phyloP scores from a whole-genome alignment of 2,888 invertebrate genomes.

The Hybos culiciformis region DNA sequence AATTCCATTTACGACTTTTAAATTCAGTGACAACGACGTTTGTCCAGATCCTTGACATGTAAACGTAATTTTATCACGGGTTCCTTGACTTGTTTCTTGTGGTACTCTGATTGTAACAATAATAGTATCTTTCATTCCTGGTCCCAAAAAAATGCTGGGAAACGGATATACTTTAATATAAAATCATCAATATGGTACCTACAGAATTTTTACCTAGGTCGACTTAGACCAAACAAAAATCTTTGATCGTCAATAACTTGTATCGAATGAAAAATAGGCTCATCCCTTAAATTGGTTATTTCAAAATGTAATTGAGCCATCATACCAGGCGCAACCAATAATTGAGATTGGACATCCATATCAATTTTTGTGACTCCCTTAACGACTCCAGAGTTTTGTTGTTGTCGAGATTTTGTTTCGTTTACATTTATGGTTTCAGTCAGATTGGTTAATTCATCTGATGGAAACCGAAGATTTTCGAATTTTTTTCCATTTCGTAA shows the following conservation, averaged over 20 bases:
- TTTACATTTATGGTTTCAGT: not conserved
- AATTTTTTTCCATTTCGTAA: no score
- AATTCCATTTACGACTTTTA: constrained; percentile 32
- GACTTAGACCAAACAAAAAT: constrained; percentile 43
- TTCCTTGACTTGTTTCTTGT: constrained; percentile 38
- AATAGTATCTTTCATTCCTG: constrained; percentile 41
- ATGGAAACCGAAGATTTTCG: constrained; percentile 22
- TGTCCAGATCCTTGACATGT: constrained; percentile 38
- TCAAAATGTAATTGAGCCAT: constrained; percentile 46
- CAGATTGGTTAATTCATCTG: not conserved
- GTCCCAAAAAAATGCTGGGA: constrained; percentile 22
- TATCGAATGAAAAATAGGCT: constrained; percentile 42
- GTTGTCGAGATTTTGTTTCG: not conserved
- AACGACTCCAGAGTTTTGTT: not conserved
- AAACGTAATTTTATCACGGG: constrained; percentile 49
- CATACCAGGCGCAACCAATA: constrained; percentile 32
- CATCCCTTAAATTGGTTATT: constrained; percentile 55
- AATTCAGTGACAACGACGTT: constrained; percentile 31
- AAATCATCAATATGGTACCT: not conserved
- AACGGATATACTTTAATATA: constrained; percentile 4
- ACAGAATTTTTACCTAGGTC: constrained; percentile 39
- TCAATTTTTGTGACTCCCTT: constrained; percentile 32
- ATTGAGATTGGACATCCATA: constrained; percentile 36
- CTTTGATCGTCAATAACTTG: constrained; percentile 45
- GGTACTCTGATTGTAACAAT: constrained; percentile 40